Evolutionary conservation across 1,140 invertebrate species (phyloP), one percentile per base, ranked within the genome.

Genomic region (Pectinophora gossypiella): DNA sequence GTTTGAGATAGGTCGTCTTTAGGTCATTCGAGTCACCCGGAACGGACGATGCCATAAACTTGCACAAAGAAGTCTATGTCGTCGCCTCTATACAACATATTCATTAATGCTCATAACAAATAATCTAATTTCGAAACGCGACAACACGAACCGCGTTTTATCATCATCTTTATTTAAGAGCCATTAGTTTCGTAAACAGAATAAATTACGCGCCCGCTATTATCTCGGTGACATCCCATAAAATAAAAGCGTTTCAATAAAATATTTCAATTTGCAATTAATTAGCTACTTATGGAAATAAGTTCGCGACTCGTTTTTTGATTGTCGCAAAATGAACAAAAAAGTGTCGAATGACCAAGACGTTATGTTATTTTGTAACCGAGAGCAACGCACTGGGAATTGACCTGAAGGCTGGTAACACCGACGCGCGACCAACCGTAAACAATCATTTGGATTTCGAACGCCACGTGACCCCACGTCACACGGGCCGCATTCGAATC

Each of bases 251-350:
- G 42, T 61, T 35, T 56, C 52, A 64, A 70, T 64, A 72, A 63
- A 74, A 68, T 61, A 56, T 68, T 64, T 58, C 59, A 56, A 71
- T 82, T 78, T 69, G 55, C 59, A 76, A 79, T 76, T 79, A 79
- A 85, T 85, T 73, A 72, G 65, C 68, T 71, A 61, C 67, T 75
- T 75, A 85, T 74, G 68, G 68, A 77, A 81, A 82, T 72, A 76
- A 65, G 53, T 51, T 50, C 68, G 57, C 73, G 67, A 68, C 78
- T 76, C 64, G 58, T 55, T 54, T 72, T 76, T 76, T 78, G 68
- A 79, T 77, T 80, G 72, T 81, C 66, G 60, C 53, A 72, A 80
- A 81, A 72, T 54, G 51, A 51, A 68, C 65, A 81, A 78, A 75
- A 70, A 70, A n/a, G 56, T 60, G 50, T 61, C 56, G 60, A 68